Evolutionary conservation across 53 echinoderm and acorn worm genomes (phyloP).

Genomic region (Actinopyga echinites): DNA sequence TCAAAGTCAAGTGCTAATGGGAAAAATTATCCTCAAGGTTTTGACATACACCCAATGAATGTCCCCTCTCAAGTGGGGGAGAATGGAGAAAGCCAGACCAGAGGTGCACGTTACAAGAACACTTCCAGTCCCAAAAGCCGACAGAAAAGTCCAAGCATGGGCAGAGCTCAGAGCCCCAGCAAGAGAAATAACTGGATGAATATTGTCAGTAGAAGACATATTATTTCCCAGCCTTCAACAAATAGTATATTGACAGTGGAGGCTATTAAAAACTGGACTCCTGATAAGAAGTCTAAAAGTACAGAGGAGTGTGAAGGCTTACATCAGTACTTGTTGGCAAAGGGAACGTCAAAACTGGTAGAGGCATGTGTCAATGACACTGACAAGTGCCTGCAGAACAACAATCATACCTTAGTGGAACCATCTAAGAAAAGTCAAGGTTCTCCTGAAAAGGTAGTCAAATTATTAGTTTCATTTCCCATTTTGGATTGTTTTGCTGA

Average conservation of each 20-base stretch:
- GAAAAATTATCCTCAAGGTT: not conserved
- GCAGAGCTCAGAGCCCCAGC: not conserved
- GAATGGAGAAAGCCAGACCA: conserved; percentile 3
- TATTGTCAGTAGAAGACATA: not conserved
- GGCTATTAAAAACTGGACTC: conserved; percentile 58
- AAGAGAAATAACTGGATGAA: conserved; percentile 19
- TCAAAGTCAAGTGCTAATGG: too few relatives aligned
- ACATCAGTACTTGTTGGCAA: conserved; percentile 5
- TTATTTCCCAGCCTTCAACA: not conserved
- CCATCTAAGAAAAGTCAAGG: too few relatives aligned
- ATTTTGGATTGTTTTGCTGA: too few relatives aligned
- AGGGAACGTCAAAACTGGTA: conserved; percentile 4
- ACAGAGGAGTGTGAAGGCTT: conserved; percentile 26
- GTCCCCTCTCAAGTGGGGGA: not conserved
- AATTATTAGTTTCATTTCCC: too few relatives aligned
- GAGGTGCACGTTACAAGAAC: not conserved
- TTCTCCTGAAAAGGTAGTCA: too few relatives aligned
- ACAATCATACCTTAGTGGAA: too few relatives aligned
- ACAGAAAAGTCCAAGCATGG: not conserved
- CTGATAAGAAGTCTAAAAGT: conserved; percentile 38
- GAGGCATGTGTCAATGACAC: not conserved
- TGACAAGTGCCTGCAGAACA: not conserved
- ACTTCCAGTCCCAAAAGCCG: conserved; percentile 3
- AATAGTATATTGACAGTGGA: conserved; percentile 54
- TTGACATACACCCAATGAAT: not conserved